These are phyloP conservation scores for Luffia ferchaultella DNA, from an alignment of 2,888 invertebrate genomes.

Conservation along the genomic window DNA sequence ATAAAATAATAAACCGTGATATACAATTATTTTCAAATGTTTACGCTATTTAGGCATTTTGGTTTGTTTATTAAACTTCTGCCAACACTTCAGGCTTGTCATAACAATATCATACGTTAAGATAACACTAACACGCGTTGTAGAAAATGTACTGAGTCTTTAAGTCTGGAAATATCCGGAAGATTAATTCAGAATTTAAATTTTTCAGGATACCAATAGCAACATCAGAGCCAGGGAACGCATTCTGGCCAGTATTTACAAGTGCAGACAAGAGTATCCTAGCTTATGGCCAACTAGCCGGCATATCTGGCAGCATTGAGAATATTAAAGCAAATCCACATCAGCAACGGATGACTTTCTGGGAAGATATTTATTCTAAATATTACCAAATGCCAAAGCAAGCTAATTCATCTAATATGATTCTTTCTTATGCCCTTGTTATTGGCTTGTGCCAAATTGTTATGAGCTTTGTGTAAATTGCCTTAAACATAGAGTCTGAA, in stretches of 20 bases:
- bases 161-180: too few relatives aligned
- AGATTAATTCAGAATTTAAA: too few relatives aligned
- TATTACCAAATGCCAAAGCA: slow-evolving; percentile 27
- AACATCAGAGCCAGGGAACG: slow-evolving; percentile 2
- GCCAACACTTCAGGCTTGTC: too few relatives aligned
- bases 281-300: slow-evolving; percentile 17
- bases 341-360: slow-evolving; percentile 25
- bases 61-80: too few relatives aligned
- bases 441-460: slow-evolving; percentile 18
- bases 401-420: slow-evolving; percentile 19
- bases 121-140: too few relatives aligned
- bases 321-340: slow-evolving; percentile 27
- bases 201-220: slow-evolving; percentile 1
- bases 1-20: too few relatives aligned
- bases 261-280: slow-evolving; percentile 20
- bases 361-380: slow-evolving; percentile 24
- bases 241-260: slow-evolving; percentile 23
- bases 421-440: slow-evolving; percentile 17
- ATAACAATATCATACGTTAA: too few relatives aligned
- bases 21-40: too few relatives aligned
- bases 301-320: slow-evolving; percentile 16
- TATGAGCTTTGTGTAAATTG: not conserved
- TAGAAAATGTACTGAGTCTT: too few relatives aligned
- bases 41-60: too few relatives aligned
- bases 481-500: not conserved